Evolutionary conservation across 2,113 vertebrate species (phyloP).

Genomic region (Psittacula cyanocephala): DNA sequence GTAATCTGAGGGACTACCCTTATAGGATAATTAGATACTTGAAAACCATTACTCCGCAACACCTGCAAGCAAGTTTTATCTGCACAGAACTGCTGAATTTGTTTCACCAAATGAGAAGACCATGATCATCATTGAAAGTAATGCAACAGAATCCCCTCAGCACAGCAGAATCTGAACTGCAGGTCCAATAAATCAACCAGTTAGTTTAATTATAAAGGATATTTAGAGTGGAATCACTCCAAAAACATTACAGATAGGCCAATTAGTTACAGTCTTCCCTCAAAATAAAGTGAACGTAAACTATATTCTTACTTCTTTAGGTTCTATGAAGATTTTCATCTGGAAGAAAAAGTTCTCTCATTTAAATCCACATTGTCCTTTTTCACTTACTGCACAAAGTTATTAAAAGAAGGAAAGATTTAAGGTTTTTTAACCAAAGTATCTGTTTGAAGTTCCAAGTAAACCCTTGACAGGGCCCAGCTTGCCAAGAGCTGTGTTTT

Average conservation of each 20-base stretch:
- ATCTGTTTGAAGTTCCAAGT: slow-evolving; percentile 46
- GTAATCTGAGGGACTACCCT: background rate
- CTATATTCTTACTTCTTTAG: slow-evolving; percentile 5
- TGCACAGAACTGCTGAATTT: background rate
- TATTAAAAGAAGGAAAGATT: slow-evolving; percentile 28
- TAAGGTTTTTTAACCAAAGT: slow-evolving; percentile 34
- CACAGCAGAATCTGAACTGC: background rate
- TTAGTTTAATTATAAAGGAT: slow-evolving; percentile 55
- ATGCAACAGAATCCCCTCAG: background rate
- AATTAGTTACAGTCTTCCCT: slow-evolving; percentile 27
- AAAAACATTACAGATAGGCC: slow-evolving; percentile 34
- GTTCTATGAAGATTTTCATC: slow-evolving; percentile 16
- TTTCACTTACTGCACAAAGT: background rate
- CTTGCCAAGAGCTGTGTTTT: slow-evolving; percentile 54
- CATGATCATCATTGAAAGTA: background rate
- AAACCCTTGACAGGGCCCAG: slow-evolving; percentile 38
- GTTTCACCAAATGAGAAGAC: background rate
- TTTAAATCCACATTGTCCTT: background rate
- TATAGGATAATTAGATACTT: background rate
- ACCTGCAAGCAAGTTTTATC: slow-evolving; percentile 13
- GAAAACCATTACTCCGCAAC: background rate
- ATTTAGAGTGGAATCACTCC: slow-evolving; percentile 46
- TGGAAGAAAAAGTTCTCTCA: background rate
- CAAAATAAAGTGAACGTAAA: background rate
- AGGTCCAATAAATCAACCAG: background rate